phyloP scores from a whole-genome alignment of 1,140 invertebrate species.

The Drosophila ficusphila region DNA sequence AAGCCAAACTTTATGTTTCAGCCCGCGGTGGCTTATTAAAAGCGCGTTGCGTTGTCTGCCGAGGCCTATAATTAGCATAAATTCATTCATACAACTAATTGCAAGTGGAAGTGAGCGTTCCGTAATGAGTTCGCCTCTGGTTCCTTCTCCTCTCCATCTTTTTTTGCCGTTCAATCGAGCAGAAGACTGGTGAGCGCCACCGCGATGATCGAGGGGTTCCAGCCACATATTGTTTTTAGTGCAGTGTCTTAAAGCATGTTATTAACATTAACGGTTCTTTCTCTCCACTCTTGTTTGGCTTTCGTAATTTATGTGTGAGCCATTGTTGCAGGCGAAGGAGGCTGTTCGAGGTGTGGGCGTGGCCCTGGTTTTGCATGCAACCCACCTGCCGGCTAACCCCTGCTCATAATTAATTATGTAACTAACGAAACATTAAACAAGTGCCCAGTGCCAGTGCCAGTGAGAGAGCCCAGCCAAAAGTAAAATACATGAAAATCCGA shows the following conservation, averaged over 20 bases:
- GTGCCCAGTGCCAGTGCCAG: constrained; percentile 14
- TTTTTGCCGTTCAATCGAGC: constrained; percentile 45
- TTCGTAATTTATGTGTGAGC: constrained; percentile 79
- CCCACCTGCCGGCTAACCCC: constrained; percentile 14
- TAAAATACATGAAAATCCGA: constrained; percentile 21
- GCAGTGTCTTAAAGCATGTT: constrained; percentile 65
- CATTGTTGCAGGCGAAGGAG: constrained; percentile 22
- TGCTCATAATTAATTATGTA: constrained; percentile 72
- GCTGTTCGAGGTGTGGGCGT: constrained; percentile 41
- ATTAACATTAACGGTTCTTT: constrained; percentile 75
- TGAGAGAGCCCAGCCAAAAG: constrained; percentile 11
- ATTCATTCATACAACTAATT: constrained; percentile 80
- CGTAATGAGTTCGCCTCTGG: constrained; percentile 65
- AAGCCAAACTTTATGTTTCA: constrained; percentile 19
- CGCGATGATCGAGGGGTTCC: constrained; percentile 9
- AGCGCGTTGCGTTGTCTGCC: constrained; percentile 75
- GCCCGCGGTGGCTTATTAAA: constrained; percentile 61
- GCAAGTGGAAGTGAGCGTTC: constrained; percentile 74
- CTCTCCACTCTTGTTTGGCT: constrained; percentile 59
- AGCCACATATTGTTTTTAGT: constrained; percentile 58
- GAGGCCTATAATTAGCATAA: constrained; percentile 76
- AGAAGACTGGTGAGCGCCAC: constrained; percentile 41
- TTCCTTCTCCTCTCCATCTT: constrained; percentile 2
- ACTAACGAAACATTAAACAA: constrained; percentile 49
- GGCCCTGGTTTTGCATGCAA: constrained; percentile 72